phyloP scores from a whole-genome alignment of 2,888 invertebrate species.

The Sphecodes monilicornis region DNA sequence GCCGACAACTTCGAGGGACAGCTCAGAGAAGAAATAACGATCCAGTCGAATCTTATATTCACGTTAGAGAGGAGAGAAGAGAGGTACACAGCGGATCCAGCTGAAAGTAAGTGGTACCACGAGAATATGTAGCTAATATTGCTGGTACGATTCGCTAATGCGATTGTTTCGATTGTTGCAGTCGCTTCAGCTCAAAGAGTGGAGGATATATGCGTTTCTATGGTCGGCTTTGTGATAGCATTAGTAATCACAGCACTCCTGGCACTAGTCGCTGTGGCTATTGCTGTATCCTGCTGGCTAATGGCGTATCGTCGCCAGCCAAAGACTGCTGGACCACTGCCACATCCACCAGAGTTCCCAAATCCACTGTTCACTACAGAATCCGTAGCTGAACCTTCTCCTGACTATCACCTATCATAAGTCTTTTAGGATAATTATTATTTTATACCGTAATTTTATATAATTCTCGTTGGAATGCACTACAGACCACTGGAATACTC shows the following conservation, averaged over 20 bases:
- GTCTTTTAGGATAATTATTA: constrained; percentile 74
- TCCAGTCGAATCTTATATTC: constrained; percentile 95
- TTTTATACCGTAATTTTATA: constrained; percentile 74
- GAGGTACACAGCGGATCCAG: constrained; percentile 90
- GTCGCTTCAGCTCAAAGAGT: constrained; percentile 86
- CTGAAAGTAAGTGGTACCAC: constrained; percentile 88
- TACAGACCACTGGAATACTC: constrained; percentile 75
- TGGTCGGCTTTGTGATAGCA: constrained; percentile 96
- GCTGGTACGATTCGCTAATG: neutral
- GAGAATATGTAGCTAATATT: neutral
- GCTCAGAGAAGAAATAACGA: constrained; percentile 96
- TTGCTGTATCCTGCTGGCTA: constrained; percentile 97
- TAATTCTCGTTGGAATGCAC: constrained; percentile 79
- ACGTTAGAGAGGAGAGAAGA: constrained; percentile 95
- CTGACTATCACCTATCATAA: constrained; percentile 88
- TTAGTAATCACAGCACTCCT: constrained; percentile 95
- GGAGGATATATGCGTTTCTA: constrained; percentile 96
- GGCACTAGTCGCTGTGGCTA: constrained; percentile 96
- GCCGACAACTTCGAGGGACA: constrained; percentile 89
- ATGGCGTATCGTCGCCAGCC: constrained; percentile 96
- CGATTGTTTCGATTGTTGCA: constrained; percentile 75
- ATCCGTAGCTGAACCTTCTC: constrained; percentile 92
- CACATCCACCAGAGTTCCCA: constrained; percentile 97
- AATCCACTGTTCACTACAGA: constrained; percentile 96
- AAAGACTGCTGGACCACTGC: constrained; percentile 94